Percentiles rank a stretch among this genome's conserved stretches.
These are phyloP conservation scores for Stercorarius parasiticus DNA, from an alignment of 2,113 vertebrate species.

Conservation along the genomic window DNA sequence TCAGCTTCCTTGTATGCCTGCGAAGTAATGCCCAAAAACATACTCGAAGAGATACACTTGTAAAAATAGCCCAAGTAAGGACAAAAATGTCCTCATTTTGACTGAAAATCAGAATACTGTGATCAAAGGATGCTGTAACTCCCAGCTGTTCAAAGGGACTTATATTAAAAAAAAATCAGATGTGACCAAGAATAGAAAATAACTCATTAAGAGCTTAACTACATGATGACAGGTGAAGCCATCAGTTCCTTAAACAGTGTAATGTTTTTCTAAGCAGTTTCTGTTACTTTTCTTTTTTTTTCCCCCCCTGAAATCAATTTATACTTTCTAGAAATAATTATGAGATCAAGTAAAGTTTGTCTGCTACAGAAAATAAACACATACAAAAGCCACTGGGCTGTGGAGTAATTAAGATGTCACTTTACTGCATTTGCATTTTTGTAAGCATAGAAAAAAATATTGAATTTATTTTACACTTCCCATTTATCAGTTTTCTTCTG, in stretches of 20 bases:
- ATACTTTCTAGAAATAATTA: conserved; percentile 54
- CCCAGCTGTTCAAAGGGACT: conserved; percentile 97
- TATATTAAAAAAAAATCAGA: conserved; percentile 88
- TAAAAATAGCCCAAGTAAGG: conserved; percentile 74
- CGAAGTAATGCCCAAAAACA: conserved; percentile 64
- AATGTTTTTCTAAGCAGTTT: conserved; percentile 30
- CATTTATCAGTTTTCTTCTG: not conserved
- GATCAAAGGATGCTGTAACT: conserved; percentile 92
- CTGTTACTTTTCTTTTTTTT: not conserved
- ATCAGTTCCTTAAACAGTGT: conserved; percentile 76
- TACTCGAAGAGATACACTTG: conserved; percentile 68
- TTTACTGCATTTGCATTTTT: not conserved
- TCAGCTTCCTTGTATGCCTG: conserved; percentile 56
- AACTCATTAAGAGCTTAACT: conserved; percentile 94
- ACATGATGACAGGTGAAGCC: conserved; percentile 87
- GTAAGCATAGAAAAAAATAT: conserved; percentile 6
- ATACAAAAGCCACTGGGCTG: not conserved
- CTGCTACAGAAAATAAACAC: not conserved
- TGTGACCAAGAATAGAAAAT: conserved; percentile 94
- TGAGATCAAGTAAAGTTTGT: conserved; percentile 58
- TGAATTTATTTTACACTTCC: not conserved
- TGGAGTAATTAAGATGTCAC: conserved; percentile 63
- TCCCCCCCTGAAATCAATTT: not conserved
- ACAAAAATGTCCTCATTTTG: conserved; percentile 81
- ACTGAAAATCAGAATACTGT: conserved; percentile 91